phyloP scores from a whole-genome alignment of 2,888 invertebrate species.

The Lasiommata megera region DNA sequence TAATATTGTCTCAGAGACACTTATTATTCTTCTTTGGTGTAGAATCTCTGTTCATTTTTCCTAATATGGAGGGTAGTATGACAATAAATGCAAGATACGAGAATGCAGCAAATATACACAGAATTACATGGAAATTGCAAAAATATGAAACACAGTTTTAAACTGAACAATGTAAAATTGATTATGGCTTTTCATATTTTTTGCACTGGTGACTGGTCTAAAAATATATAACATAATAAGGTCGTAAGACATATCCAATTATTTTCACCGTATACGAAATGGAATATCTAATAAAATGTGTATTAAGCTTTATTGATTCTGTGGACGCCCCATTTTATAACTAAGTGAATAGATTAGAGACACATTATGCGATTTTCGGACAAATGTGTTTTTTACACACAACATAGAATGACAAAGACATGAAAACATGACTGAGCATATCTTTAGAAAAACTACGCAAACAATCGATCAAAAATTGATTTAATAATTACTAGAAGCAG shows the following conservation, averaged over 20 bases:
- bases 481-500: too few species aligned
- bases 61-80: neutral
- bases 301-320: neutral
- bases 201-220: neutral
- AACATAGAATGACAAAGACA: neutral
- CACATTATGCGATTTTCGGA: neutral
- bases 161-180: neutral
- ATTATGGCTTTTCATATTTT: neutral
- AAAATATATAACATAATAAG: neutral
- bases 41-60: neutral
- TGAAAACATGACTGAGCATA: constrained; percentile 2
- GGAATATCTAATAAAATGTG: neutral
- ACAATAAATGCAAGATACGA: neutral
- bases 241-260: too few species aligned
- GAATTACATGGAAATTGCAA: neutral
- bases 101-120: neutral
- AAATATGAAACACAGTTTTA: neutral
- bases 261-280: too few species aligned
- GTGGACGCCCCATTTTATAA: constrained; percentile 5
- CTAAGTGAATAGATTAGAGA: neutral
- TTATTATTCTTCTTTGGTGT: neutral
- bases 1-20: too few species aligned
- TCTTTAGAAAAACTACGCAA: neutral
- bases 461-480: too few species aligned
- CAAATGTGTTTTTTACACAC: neutral